Evolutionary conservation across 2,113 vertebrate genomes (phyloP), one percentile per base, ranked within the genome.

Genomic region (Nymphicus hollandicus): DNA sequence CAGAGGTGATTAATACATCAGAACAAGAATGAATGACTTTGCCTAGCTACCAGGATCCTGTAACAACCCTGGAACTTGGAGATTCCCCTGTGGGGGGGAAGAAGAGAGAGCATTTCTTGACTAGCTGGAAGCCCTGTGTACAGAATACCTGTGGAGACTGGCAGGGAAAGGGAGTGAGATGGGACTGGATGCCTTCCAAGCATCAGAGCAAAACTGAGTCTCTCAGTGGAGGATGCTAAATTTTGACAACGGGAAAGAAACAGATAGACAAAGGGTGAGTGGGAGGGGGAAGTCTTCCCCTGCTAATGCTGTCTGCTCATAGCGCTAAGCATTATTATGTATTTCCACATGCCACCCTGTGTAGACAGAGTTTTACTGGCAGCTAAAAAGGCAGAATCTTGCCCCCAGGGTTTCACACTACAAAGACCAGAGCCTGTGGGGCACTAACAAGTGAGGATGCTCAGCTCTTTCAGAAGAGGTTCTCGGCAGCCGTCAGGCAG

Each of bases 111-210:
- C 24, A 6, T 91, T 94, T 91, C 94, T 92, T 73, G 82, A 94
- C 92, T 95, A 93, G 65, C 78, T 96, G 90, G 86, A 95, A 97
- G 81, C 79, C 91, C 93, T 96, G 86, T 96, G 94, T 93, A 91
- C 83, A 47, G 29, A 93, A 74, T 88, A 89, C 97, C 98, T 94
- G 96, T 96, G 93, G 97, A 88, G 97, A 93, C 87, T 96, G 97
- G 96, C 95, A 97, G 95, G 89, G 91, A 91, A 93, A 93, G 52
- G 1, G 10, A 88, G 83, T 37, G 80, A 95, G 93, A 52, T 81
- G 96, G 72, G 89, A 85, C 91, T 97, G 97, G 98, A 97, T 96
- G 81, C 64, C 37, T 96, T 98, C 97, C 97, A 98, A 93, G 86
- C 89, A 87, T 33, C 44, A 88, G 96, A 97, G 93, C 82, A 96